phyloP scores from a whole-genome alignment of 2,797 vertebrate genomes.

The Triplophysa yarkandensis region DNA sequence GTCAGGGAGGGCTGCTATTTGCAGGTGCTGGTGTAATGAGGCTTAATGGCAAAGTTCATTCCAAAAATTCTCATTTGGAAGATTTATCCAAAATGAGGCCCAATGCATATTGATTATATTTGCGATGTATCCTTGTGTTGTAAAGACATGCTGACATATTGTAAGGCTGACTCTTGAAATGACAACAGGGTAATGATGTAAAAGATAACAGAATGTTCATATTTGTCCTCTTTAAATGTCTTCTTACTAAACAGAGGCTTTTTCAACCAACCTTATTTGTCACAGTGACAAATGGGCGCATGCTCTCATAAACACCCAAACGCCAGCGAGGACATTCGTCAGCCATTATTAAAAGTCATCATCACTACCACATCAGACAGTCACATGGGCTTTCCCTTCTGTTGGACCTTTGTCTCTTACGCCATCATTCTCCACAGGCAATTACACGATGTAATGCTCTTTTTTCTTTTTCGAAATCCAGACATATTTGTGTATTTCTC shows the following conservation, averaged over 20 bases:
- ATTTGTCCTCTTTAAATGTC: background rate
- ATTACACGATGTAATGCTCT: constrained; percentile 10
- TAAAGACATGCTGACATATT: background rate
- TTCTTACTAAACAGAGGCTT: background rate
- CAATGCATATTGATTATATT: background rate
- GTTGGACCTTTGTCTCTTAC: constrained; percentile 32
- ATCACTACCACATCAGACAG: constrained; percentile 18
- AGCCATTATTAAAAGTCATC: background rate
- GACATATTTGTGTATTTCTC: constrained; percentile 46
- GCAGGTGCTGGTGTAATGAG: constrained; percentile 64
- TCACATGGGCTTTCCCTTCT: constrained; percentile 27
- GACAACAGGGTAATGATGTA: too few relatives aligned
- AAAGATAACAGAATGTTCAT: too few relatives aligned
- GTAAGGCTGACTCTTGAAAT: too few relatives aligned
- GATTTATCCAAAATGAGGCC: background rate
- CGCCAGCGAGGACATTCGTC: background rate
- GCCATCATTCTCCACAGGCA: constrained; percentile 21
- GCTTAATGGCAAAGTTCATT: background rate
- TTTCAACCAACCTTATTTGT: background rate
- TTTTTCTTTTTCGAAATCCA: constrained; percentile 12
- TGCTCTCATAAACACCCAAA: constrained; percentile 1
- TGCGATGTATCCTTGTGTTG: background rate
- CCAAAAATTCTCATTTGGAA: background rate
- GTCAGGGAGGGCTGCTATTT: constrained; percentile 61
- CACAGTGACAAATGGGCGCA: background rate